phyloP scores from a whole-genome alignment of 1,140 invertebrate species.

The Parasteatoda tepidariorum region DNA sequence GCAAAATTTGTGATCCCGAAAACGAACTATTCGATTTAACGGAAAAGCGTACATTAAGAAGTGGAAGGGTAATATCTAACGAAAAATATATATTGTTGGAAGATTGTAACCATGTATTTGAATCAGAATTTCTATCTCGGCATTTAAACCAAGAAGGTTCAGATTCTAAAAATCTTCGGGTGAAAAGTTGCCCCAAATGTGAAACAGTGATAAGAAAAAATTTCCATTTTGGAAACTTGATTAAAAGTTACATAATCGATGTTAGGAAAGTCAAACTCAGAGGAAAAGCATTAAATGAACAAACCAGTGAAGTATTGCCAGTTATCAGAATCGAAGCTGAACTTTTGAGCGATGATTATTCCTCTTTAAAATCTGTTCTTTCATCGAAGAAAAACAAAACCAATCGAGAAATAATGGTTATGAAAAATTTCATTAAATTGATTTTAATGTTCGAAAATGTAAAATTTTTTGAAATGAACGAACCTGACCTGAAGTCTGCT shows the following conservation, averaged over 20 bases:
- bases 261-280: conserved; percentile 75
- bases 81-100: conserved; percentile 71
- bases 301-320: not conserved
- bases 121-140: conserved; percentile 72
- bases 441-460: too few species aligned
- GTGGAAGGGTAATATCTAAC: conserved; percentile 71
- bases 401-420: conserved; percentile 8
- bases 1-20: conserved; percentile 69
- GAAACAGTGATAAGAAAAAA: conserved; percentile 75
- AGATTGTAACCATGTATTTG: conserved; percentile 76
- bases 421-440: not conserved
- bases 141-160: conserved; percentile 70
- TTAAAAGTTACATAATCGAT: conserved; percentile 72
- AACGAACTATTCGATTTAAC: too few species aligned
- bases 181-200: conserved; percentile 76
- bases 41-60: too few species aligned
- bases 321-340: not conserved
- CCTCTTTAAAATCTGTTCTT: not conserved
- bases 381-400: not conserved
- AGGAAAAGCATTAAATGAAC: conserved; percentile 64
- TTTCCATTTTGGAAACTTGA: conserved; percentile 73
- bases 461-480: not conserved
- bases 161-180: conserved; percentile 66
- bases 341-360: not conserved
- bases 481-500: too few species aligned